Base-by-base conservation (phyloP, 2,797 vertebrate genomes). In the Myripristis jacobus region DNA sequence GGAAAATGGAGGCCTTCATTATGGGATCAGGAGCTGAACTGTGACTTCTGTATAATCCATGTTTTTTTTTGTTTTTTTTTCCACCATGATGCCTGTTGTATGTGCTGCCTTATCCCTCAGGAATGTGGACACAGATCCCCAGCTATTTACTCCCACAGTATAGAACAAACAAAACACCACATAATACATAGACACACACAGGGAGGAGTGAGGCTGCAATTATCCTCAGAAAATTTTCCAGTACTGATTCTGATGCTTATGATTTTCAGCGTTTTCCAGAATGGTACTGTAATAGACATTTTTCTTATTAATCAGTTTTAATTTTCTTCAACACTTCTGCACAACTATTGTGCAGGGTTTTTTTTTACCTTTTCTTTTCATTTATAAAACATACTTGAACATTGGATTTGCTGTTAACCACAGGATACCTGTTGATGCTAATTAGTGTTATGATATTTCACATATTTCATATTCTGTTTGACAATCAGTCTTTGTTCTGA, bases 1-100 rank as follows among this genome's bases (percentile, higher is more conserved):
- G 71, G 65, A 73, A 86, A 77, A 85, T 53, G 48, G 69, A 77
- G 43, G 75, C 73, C 54, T 80, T 86, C 53, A 75, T 80, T 48
- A 66, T 50, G 31, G 70, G 53, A 70, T 64, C 70, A 79, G 73
- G 84, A 75, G 66, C 78, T 43, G 51, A 51, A 63, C 57, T 66
- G 80, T 72, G 70, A 63, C 61, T 55, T 66, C 21, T 73, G 73
- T 76, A 60, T 66, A 77, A 82, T 76, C 55, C 59, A 29, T 4
- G 53, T 29, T 51, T 34, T n/a, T n/a, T n/a, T n/a, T n/a, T n/a
- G n/a, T n/a, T n/a, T n/a, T n/a, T n/a, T n/a, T 71, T 79, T 74
- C 73, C 66, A 46, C 38, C 1, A 55, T 21, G 43, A 73, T 66
- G 73, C 75, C 54, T 22, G 31, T 67, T 77, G 72, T 73, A 80